Percentiles rank a stretch among this genome's conserved stretches.
phyloP scores from a whole-genome alignment of 1,140 invertebrate genomes.

The Phenacoccus solenopsis region DNA sequence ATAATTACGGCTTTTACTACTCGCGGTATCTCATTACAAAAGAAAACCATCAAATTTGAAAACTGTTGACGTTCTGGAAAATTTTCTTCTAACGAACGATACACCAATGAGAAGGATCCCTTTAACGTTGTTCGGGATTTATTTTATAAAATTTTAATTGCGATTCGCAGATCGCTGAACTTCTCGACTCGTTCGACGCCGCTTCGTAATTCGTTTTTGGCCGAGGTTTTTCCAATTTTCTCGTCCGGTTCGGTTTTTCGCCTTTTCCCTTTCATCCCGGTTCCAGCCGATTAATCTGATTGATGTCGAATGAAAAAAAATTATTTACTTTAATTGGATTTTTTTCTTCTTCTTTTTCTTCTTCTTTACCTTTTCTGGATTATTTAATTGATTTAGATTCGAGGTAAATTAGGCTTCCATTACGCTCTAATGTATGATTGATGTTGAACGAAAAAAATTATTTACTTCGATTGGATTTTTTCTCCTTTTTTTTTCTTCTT shows the following conservation, averaged over 20 bases:
- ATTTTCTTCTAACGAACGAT: slow-evolving; percentile 9
- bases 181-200: background rate
- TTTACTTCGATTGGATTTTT: too few relatives aligned
- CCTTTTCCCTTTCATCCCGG: background rate
- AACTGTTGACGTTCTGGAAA: slow-evolving; percentile 15
- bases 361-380: background rate
- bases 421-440: too few relatives aligned
- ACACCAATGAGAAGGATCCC: background rate
- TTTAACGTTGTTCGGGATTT: background rate
- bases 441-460: background rate
- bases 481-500: background rate
- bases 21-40: slow-evolving; percentile 9
- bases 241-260: background rate
- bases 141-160: background rate
- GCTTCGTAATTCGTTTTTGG: background rate
- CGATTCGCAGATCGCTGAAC: background rate
- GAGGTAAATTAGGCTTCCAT: background rate
- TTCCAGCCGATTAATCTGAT: background rate
- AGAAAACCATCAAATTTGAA: slow-evolving; percentile 16
- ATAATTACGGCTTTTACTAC: slow-evolving; percentile 10
- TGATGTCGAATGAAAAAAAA: background rate
- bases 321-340: too few relatives aligned
- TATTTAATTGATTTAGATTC: background rate
- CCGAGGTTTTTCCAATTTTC: background rate
- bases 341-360: background rate